Conservation (phyloP, 2,888 invertebrate species). For the Acleris cristana region DNA sequence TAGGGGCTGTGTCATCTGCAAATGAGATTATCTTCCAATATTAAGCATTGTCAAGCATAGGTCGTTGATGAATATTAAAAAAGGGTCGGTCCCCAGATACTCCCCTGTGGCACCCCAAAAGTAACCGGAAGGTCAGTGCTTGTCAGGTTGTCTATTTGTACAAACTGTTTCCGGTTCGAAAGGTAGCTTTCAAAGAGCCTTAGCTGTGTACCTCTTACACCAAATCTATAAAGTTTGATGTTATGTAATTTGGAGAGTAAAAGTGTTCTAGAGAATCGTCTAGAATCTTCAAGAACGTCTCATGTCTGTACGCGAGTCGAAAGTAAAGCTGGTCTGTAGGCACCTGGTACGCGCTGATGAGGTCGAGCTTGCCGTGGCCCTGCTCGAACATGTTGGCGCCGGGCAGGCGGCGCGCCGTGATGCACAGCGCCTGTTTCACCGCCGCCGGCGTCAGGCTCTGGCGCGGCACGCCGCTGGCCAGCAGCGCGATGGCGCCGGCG, state of each 20-base stretch:
- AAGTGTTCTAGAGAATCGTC: no score
- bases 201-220: background rate
- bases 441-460: conserved; percentile 94
- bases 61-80: no score
- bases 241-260: no score
- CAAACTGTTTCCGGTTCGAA: background rate
- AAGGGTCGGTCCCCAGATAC: no score
- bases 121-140: background rate
- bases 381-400: conserved; percentile 98
- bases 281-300: background rate
- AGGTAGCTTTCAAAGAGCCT: background rate
- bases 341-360: conserved; percentile 94
- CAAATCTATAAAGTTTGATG: background rate
- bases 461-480: conserved; percentile 91
- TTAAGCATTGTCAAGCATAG: no score
- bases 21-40: no score
- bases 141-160: background rate
- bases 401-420: conserved; percentile 92
- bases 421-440: conserved; percentile 97
- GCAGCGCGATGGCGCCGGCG: conserved; percentile 95
- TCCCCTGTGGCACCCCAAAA: background rate
- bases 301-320: background rate
- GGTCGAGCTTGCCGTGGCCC: conserved; percentile 96
- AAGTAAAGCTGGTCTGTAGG: conserved; percentile 8
- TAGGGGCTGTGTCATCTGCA: no score